phyloP scores from a whole-genome alignment of 2,888 invertebrate species.

The Trissoscelio sp. region DNA sequence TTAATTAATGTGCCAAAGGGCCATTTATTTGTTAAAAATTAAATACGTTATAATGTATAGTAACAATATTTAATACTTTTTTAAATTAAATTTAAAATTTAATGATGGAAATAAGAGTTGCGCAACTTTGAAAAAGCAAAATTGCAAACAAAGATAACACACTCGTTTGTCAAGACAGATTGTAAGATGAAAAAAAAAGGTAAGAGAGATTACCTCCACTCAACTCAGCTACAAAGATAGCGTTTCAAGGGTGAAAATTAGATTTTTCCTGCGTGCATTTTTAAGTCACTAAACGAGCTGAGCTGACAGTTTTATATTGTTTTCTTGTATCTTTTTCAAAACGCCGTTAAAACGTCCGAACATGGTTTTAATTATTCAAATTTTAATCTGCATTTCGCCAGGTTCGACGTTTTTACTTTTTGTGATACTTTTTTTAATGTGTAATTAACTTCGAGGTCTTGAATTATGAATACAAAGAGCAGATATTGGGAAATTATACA shows the following conservation, averaged over 20 bases:
- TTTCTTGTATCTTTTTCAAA: conserved; percentile 30
- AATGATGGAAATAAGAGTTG: too few relatives aligned
- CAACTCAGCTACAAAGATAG: conserved; percentile 20
- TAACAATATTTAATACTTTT: too few relatives aligned
- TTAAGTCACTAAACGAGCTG: conserved; percentile 19
- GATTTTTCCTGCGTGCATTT: conserved; percentile 23
- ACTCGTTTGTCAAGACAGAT: conserved; percentile 10
- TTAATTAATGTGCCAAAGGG: too few relatives aligned
- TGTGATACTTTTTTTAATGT: background rate
- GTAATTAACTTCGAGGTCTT: background rate
- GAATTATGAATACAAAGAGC: conserved; percentile 5
- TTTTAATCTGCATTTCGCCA: conserved; percentile 5
- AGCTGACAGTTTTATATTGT: conserved; percentile 25
- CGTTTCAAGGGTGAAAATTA: conserved; percentile 38
- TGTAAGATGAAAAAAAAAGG: conserved; percentile 6
- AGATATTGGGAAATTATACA: background rate
- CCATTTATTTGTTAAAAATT: too few relatives aligned
- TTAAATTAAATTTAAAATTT: too few relatives aligned
- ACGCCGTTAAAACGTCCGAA: background rate
- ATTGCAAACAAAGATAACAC: conserved; percentile 16
- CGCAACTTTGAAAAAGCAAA: background rate
- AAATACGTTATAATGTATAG: too few relatives aligned
- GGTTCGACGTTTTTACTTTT: background rate
- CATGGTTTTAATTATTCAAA: conserved; percentile 32
- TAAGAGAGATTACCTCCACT: conserved; percentile 12